These are phyloP conservation scores for Drosophila prostipennis DNA, from an alignment of 2,888 invertebrate genomes.

Conservation along the genomic window DNA sequence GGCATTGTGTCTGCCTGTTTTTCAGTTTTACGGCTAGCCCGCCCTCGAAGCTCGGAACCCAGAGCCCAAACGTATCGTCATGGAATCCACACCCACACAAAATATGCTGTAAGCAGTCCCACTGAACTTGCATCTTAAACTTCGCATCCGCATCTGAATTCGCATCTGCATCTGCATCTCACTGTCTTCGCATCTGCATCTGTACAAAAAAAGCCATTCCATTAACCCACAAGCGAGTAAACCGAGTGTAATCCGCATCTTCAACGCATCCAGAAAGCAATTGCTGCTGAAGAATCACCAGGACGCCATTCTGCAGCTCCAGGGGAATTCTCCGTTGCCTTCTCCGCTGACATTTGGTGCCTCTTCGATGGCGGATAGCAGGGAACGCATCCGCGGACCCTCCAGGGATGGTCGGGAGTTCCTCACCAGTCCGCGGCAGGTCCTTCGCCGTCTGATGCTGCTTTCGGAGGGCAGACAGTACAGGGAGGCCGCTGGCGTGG, in stretches of 20 bases:
- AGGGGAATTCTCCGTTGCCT: conserved; percentile 14
- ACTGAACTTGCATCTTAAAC: conserved; percentile 33
- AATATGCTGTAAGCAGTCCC: conserved; percentile 70
- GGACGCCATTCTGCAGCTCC: conserved; percentile 62
- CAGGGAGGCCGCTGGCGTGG: conserved; percentile 94
- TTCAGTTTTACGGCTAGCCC: conserved; percentile 45
- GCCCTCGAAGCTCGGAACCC: conserved; percentile 30
- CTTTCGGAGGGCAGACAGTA: conserved; percentile 95
- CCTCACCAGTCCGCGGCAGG: conserved; percentile 88
- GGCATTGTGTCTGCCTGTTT: conserved; percentile 30
- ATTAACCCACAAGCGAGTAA: conserved; percentile 49
- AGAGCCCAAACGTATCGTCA: conserved; percentile 25
- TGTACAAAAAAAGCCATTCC: conserved; percentile 55
- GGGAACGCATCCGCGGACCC: conserved; percentile 89
- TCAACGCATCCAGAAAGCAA: conserved; percentile 69
- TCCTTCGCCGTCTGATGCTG: conserved; percentile 89
- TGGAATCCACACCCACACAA: conserved; percentile 65
- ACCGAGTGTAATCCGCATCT: conserved; percentile 31
- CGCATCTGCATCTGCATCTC: conserved; percentile 43
- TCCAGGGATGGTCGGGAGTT: conserved; percentile 86
- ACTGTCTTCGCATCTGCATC: conserved; percentile 40
- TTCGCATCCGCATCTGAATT: conserved; percentile 19
- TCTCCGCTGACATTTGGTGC: conserved; percentile 44
- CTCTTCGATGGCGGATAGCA: conserved; percentile 87
- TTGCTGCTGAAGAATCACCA: conserved; percentile 80